These are phyloP conservation scores for Cerastoderma edule DNA, from an alignment of 2,888 invertebrate species.

Conservation along the genomic window DNA sequence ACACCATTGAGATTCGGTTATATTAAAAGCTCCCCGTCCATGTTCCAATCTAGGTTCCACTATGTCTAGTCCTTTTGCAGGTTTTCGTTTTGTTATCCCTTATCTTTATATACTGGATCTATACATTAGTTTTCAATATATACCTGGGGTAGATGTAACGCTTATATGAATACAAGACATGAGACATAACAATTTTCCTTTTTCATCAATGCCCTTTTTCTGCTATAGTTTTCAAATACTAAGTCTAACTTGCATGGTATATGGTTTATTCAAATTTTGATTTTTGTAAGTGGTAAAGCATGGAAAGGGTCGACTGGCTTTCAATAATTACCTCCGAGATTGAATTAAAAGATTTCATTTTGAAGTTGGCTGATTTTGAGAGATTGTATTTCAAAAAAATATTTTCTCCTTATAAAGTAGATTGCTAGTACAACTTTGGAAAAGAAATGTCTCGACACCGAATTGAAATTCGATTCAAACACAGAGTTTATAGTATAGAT, in stretches of 20 bases:
- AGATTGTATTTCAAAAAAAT: slow-evolving; percentile 25
- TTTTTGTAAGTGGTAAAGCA: too few relatives aligned
- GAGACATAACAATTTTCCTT: too few relatives aligned
- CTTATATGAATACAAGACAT: too few relatives aligned
- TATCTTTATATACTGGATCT: too few relatives aligned
- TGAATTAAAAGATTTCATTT: slow-evolving; percentile 52
- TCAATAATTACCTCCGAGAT: slow-evolving; percentile 48
- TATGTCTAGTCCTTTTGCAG: slow-evolving; percentile 18
- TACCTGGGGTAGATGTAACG: too few relatives aligned
- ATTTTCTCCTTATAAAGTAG: slow-evolving; percentile 23
- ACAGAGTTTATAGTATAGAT: slow-evolving; percentile 37
- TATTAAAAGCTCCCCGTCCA: slow-evolving; percentile 3
- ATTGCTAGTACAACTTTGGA: slow-evolving; percentile 4
- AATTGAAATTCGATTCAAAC: slow-evolving; percentile 43
- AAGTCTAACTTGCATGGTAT: too few relatives aligned
- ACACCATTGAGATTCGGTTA: neutral
- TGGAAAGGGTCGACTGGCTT: too few relatives aligned
- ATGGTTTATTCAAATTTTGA: too few relatives aligned
- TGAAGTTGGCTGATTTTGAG: slow-evolving; percentile 26
- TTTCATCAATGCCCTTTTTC: too few relatives aligned
- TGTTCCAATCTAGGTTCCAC: slow-evolving; percentile 26
- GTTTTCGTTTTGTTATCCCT: slow-evolving; percentile 37
- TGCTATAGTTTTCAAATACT: too few relatives aligned
- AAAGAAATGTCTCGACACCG: neutral
- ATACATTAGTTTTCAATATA: too few relatives aligned